phyloP scores from a whole-genome alignment of 2,113 vertebrate genomes.

The Heterotis niloticus region DNA sequence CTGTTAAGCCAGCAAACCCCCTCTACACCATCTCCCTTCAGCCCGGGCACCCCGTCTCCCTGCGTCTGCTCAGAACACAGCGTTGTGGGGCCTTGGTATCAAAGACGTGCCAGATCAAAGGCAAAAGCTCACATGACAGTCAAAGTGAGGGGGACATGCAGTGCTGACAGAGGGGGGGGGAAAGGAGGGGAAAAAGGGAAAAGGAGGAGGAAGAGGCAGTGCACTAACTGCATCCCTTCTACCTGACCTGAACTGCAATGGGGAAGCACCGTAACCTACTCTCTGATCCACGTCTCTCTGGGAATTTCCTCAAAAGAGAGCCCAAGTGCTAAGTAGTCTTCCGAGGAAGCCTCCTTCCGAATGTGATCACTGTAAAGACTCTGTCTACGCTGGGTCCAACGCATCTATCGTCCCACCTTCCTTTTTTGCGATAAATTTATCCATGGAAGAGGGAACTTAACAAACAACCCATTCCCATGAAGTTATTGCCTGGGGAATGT shows the following conservation, averaged over 20 bases:
- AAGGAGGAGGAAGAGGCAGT: conserved; percentile 9
- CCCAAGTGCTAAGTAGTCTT: background rate
- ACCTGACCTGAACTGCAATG: background rate
- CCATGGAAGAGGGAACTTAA: too few relatives aligned
- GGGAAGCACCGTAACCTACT: background rate
- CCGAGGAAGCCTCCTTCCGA: too few relatives aligned
- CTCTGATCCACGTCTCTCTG: conserved; percentile 11
- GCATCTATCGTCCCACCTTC: too few relatives aligned
- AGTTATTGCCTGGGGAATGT: too few relatives aligned
- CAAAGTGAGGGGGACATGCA: background rate
- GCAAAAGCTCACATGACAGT: conserved; percentile 15
- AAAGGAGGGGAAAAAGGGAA: conserved; percentile 8
- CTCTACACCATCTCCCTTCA: background rate
- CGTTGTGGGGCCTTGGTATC: conserved; percentile 12
- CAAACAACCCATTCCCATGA: too few relatives aligned
- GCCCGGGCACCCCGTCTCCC: background rate
- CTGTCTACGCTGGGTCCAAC: too few relatives aligned
- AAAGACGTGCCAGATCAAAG: conserved; percentile 38
- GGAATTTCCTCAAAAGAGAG: background rate
- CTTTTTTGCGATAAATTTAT: too few relatives aligned
- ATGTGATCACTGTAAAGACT: too few relatives aligned
- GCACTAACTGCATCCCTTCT: conserved; percentile 7
- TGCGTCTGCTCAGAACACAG: background rate
- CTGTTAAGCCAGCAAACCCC: background rate
- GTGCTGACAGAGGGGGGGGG: conserved; percentile 23